Base-by-base conservation (phyloP, 2,797 vertebrate species). In the Agapornis canus region DNA sequence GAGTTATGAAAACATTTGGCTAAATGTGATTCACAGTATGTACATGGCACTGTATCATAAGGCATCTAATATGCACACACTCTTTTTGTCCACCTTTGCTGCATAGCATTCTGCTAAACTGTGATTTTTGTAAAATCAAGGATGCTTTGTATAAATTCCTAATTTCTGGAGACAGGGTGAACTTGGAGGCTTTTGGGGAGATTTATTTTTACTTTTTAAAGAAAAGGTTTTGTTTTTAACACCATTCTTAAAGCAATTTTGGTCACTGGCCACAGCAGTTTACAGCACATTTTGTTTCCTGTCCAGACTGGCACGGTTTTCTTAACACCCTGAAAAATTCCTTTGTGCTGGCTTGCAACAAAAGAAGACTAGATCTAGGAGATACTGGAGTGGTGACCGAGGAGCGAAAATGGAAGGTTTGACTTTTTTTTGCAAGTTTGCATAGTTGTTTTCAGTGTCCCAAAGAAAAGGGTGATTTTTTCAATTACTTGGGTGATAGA, bases 381-480 rank as follows among this genome's bases (percentile, higher is more conserved):
- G 40, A 59, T n/a, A 19, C 21, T 80, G 45, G 49, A 80, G 52
- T 35, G 18, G 19, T 35, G 13, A 14, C 71, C 68, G 52, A 75
- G 27, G 17, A 86, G 17, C 11, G n/a, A 11, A 14, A 2, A 1
- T 40, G 6, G 57, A 71, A 81, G 14, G 5, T 52, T 95, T 86
- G 32, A 78, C 25, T 64, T 12, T 25, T 51, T 68, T 65, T 92
- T 94, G 57, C 82, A 91, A 78, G 52, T 86, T 94, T 92, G 42
- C 86, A 88, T 90, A 64, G 78, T 71, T 95, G 45, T 66, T 89
- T 94, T 65, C 73, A 72, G 79, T 57, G 23, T 65, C 45, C 35
- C 83, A 83, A 66, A 76, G 39, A 60, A 89, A 84, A 75, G 11
- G 35, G 86, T 64, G 2, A 27, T 5, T n/a, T 45, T 45, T 78